Evolutionary conservation across 2,888 invertebrate species (phyloP), one percentile per base, ranked within the genome.

Genomic region (Hemicrepidius hirtus): DNA sequence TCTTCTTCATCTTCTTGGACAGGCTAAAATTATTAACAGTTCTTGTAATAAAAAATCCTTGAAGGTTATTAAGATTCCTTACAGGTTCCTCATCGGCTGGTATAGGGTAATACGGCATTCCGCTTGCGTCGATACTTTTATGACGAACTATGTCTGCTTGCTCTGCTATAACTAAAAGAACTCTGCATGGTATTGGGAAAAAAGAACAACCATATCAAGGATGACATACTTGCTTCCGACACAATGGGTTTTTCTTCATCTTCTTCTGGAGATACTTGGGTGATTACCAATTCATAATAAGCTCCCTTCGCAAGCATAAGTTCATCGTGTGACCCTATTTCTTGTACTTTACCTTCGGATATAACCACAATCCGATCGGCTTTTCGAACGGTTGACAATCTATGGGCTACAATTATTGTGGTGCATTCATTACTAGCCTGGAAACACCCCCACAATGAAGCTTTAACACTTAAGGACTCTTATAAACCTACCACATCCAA

Each of bases 321-420:
- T 78, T 92, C 90, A 0, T 89, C 87, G 80, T 95, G 94, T 28
- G 89, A 92, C 4, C 95, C 95, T 75, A 88, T 86, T 83, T 95
- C 95, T 0, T 92, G 90, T 0, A 94, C 91, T 62, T 85, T 80
- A 0, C 95, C 95, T 60, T 90, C 87, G 73, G 91, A 90, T 71
- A 95, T 89, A 0, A 94, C 94, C 72, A 93, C 89, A 79, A 95
- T 94, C 75, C 91, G 88, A 82, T 94, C 92, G 0, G 93, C 94
- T 74, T 91, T 89, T 71, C 92, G 87, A 66, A 95, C 93, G 0
- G 94, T 94, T 0, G 93, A 91, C 13, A 95, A 86, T 64, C 94
- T 88, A 84, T 95, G 95, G 0, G 95, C 95, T 10, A 95, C 92
- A 20, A 95, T 93, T 9, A 95, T 89, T 0, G 95, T 95, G 0